These are phyloP conservation scores for Papilio protenor DNA, from an alignment of 2,888 invertebrate genomes.

Conservation along the genomic window DNA sequence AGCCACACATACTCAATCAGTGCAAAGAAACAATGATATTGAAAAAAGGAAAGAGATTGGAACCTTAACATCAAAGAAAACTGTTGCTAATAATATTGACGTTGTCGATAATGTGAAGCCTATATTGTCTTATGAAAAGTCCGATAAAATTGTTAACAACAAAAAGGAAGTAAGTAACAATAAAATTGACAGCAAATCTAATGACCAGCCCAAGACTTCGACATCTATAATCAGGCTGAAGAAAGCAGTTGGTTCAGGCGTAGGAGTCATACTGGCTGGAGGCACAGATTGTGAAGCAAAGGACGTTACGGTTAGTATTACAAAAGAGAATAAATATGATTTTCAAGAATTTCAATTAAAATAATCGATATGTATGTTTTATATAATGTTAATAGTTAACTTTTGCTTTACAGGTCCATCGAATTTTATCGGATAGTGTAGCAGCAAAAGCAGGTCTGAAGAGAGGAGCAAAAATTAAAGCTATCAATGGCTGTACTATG, in stretches of 20 bases:
- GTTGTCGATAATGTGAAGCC: slow-evolving; percentile 39
- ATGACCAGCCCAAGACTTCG: slow-evolving; percentile 56
- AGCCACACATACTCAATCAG: slow-evolving; percentile 12
- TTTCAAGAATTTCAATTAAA: slow-evolving; percentile 20
- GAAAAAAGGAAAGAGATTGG: slow-evolving; percentile 55
- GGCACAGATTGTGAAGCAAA: slow-evolving; percentile 96
- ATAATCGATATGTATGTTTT: not conserved
- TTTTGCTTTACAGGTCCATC: slow-evolving; percentile 87
- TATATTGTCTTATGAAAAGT: slow-evolving; percentile 17
- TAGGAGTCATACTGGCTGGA: slow-evolving; percentile 94
- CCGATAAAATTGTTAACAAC: slow-evolving; percentile 47
- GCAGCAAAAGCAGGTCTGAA: slow-evolving; percentile 95
- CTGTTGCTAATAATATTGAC: slow-evolving; percentile 47
- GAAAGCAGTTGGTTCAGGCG: slow-evolving; percentile 84
- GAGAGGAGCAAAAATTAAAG: slow-evolving; percentile 94
- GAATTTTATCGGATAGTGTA: slow-evolving; percentile 93
- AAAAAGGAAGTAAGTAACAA: slow-evolving; percentile 51
- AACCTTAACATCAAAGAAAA: slow-evolving; percentile 50
- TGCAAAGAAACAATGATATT: slow-evolving; percentile 46
- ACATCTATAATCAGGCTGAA: slow-evolving; percentile 69
- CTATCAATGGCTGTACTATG: slow-evolving; percentile 94
- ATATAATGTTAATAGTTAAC: not conserved
- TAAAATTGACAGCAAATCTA: slow-evolving; percentile 54
- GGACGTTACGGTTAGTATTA: slow-evolving; percentile 91
- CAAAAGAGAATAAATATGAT: not conserved